phyloP scores from a whole-genome alignment of 2,797 vertebrate genomes.

The Pangasius djambal region DNA sequence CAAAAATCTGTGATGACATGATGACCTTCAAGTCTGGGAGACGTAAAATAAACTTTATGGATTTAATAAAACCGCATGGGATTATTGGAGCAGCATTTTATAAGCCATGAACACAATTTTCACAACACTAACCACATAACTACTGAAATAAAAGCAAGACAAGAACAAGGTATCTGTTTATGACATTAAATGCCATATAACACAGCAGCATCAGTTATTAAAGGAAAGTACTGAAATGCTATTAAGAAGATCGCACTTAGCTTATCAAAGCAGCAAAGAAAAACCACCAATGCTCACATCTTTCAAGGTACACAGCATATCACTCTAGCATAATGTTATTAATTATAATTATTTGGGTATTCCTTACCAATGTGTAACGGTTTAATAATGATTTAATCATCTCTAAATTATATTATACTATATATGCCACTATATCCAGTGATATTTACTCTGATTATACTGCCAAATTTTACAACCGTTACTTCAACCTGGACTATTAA shows the following conservation, averaged over 20 bases:
- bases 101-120: background rate
- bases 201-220: background rate
- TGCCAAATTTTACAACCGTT: background rate
- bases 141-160: background rate
- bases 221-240: too few species aligned
- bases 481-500: too few species aligned
- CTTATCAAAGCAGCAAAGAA: background rate
- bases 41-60: conserved; percentile 15
- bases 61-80: background rate
- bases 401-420: background rate
- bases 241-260: background rate
- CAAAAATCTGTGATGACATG: background rate
- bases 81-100: background rate
- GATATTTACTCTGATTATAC: background rate
- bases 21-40: background rate
- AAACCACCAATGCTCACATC: background rate
- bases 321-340: background rate
- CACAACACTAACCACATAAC: background rate
- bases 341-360: background rate
- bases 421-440: background rate
- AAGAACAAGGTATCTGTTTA: background rate
- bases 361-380: background rate
- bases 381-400: background rate
- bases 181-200: conserved; percentile 4
- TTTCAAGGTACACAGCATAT: background rate